A percentile compares a stretch with the other conserved stretches of the same genome.
These are phyloP conservation scores for Chloroceryle aenea DNA, from an alignment of 2,113 vertebrate genomes.

Conservation along the genomic window DNA sequence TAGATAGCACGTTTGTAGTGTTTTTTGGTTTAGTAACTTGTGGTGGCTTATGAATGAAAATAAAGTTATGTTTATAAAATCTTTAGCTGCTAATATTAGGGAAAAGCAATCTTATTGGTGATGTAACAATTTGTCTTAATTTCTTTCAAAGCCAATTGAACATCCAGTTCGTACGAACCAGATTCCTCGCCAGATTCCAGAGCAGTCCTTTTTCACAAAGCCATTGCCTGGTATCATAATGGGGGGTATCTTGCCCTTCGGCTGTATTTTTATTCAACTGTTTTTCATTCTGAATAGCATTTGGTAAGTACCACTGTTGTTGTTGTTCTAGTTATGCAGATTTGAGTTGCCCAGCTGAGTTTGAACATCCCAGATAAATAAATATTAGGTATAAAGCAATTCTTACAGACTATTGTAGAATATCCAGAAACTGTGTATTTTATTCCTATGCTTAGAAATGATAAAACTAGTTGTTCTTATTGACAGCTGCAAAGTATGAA, in stretches of 20 bases:
- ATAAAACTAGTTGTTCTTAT: not conserved
- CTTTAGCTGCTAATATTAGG: not conserved
- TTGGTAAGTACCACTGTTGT: constrained; percentile 78
- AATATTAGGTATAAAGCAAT: not conserved
- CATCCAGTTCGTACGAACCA: constrained; percentile 89
- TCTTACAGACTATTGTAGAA: not conserved
- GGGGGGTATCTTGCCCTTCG: constrained; percentile 91
- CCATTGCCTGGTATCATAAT: constrained; percentile 86
- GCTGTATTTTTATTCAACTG: constrained; percentile 93
- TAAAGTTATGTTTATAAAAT: not conserved
- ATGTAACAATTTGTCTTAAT: not conserved
- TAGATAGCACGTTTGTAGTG: not conserved
- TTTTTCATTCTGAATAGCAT: constrained; percentile 95
- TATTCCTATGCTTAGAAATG: not conserved
- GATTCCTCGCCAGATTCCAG: constrained; percentile 86
- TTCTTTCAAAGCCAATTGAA: constrained; percentile 81
- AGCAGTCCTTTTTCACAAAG: constrained; percentile 89
- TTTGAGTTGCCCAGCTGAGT: not conserved
- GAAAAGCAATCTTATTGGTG: not conserved
- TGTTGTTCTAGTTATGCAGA: not conserved
- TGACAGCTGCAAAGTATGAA: not conserved
- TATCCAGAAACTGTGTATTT: not conserved
- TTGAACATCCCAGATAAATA: not conserved
- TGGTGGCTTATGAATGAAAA: not conserved
- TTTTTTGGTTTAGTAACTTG: not conserved